phyloP scores from a whole-genome alignment of 1,140 invertebrate genomes.

The Lordiphosa stackelbergi region DNA sequence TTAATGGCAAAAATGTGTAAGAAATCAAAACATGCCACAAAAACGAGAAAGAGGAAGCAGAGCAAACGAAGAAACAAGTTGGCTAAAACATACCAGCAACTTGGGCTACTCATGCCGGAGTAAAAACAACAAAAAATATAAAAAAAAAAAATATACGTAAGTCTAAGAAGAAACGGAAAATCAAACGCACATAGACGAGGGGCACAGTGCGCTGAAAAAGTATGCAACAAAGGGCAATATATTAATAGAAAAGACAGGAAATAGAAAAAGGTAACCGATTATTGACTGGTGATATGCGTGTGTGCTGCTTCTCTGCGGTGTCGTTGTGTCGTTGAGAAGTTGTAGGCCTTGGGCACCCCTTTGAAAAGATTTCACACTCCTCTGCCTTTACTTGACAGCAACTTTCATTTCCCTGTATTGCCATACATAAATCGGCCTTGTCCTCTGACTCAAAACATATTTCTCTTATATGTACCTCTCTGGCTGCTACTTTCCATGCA shows the following conservation, averaged over 20 bases:
- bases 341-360: too few species aligned
- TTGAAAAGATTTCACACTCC: too few species aligned
- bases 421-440: too few species aligned
- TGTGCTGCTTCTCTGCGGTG: too few species aligned
- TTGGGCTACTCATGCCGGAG: conserved; percentile 11
- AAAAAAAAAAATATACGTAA: conserved; percentile 11
- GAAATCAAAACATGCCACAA: conserved; percentile 46
- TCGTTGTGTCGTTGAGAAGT: too few species aligned
- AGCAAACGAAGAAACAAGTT: conserved; percentile 18
- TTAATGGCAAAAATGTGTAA: conserved; percentile 58
- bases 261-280: too few species aligned
- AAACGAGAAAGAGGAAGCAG: conserved; percentile 7
- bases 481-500: conserved; percentile 54
- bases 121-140: conserved; percentile 23
- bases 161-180: conserved; percentile 5
- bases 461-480: not conserved
- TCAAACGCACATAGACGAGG: conserved; percentile 6
- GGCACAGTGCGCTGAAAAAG: conserved; percentile 5
- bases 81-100: conserved; percentile 20
- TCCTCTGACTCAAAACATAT: too few species aligned
- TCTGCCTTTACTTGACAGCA: too few species aligned
- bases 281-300: too few species aligned
- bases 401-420: too few species aligned
- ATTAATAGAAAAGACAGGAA: too few species aligned
- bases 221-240: too few species aligned